These are phyloP conservation scores for Zoanthus sociatus DNA, from an alignment of 92 coral and sea anemone genomes.

Conservation along the genomic window DNA sequence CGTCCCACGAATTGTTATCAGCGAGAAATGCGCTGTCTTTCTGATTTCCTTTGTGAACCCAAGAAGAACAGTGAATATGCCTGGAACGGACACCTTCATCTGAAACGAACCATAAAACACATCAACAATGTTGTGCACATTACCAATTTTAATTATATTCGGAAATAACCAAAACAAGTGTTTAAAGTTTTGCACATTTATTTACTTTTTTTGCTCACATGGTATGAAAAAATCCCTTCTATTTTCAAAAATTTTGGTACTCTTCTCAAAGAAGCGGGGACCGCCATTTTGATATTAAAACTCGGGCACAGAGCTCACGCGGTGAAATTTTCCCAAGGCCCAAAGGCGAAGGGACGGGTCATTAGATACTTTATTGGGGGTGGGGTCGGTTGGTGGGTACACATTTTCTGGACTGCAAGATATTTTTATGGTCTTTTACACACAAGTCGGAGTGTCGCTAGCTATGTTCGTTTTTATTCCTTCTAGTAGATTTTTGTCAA, in stretches of 20 bases:
- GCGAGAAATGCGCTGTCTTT: neutral
- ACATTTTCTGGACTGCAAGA: no score
- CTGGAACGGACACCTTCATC: neutral
- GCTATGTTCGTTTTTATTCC: no score
- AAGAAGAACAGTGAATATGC: neutral
- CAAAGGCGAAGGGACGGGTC: no score
- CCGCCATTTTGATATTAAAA: constrained; percentile 1
- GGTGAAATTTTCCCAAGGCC: no score
- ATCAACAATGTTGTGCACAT: no score
- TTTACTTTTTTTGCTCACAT: neutral
- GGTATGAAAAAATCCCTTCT: neutral
- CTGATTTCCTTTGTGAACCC: neutral
- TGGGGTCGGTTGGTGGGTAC: no score
- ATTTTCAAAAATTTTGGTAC: neutral
- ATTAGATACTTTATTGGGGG: no score
- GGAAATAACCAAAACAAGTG: neutral
- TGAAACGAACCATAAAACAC: neutral
- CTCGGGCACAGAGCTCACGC: neutral
- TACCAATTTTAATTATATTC: neutral
- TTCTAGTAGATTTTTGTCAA: no score
- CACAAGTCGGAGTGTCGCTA: no score
- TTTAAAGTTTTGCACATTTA: neutral
- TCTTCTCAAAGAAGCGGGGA: neutral
- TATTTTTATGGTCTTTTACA: no score
- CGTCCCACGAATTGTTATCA: neutral